Evolutionary conservation across 2,888 invertebrate species (phyloP).

Genomic region (Falcaria lacertinaria): DNA sequence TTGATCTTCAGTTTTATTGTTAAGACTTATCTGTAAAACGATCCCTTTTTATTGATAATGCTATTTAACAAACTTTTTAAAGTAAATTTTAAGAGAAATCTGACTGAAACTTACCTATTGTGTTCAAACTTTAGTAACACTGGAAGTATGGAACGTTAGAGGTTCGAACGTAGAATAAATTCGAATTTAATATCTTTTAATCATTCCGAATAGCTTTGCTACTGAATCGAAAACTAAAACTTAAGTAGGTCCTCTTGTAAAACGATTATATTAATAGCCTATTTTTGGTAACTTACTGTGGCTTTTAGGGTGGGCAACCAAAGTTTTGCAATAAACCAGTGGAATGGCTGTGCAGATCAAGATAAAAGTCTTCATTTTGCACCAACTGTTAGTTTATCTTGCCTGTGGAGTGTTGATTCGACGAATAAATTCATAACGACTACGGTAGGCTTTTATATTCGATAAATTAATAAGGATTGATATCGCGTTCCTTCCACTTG

Average conservation of each 20-base stretch:
- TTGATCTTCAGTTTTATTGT: too few relatives aligned
- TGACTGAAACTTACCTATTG: too few relatives aligned
- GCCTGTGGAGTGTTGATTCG: slow-evolving; percentile 18
- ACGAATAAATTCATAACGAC: slow-evolving; percentile 9
- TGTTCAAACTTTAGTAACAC: too few relatives aligned
- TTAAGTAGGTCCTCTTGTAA: neutral
- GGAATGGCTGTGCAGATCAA: slow-evolving; percentile 37
- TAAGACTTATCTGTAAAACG: too few relatives aligned
- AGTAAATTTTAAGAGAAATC: too few relatives aligned
- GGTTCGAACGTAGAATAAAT: too few relatives aligned
- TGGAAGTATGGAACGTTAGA: too few relatives aligned
- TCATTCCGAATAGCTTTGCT: neutral
- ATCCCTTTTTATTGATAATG: too few relatives aligned
- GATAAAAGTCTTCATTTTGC: slow-evolving; percentile 44
- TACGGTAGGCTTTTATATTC: slow-evolving; percentile 34
- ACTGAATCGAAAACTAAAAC: neutral
- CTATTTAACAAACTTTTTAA: too few relatives aligned
- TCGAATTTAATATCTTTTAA: too few relatives aligned
- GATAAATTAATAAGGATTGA: slow-evolving; percentile 32
- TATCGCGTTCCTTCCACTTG: slow-evolving; percentile 3
- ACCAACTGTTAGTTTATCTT: slow-evolving; percentile 5
- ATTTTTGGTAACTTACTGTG: slow-evolving; percentile 27
- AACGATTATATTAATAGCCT: neutral
- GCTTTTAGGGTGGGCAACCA: slow-evolving; percentile 23
- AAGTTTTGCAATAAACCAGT: slow-evolving; percentile 40